A percentile compares a stretch with the other conserved stretches of the same genome.
Conservation (phyloP, 2,888 invertebrate species). For the Asteroscopus sphinx region DNA sequence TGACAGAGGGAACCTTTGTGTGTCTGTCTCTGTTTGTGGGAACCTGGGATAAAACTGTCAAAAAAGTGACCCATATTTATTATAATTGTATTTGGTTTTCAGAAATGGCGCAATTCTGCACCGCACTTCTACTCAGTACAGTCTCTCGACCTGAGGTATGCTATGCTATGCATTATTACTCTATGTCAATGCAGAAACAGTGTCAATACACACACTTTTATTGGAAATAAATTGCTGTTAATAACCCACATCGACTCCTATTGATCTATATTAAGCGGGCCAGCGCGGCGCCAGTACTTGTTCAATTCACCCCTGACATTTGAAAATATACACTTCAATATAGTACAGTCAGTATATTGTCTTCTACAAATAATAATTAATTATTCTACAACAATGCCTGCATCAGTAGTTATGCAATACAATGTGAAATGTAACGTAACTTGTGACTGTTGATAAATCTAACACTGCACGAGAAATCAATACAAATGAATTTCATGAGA, state of each 20-base stretch:
- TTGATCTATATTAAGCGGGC: constrained; percentile 81
- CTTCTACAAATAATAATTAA: constrained; percentile 15
- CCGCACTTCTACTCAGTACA: constrained; percentile 85
- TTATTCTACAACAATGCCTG: constrained; percentile 20
- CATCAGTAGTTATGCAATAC: constrained; percentile 45
- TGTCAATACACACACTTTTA: constrained; percentile 57
- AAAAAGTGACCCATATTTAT: constrained; percentile 2
- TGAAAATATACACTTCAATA: constrained; percentile 41
- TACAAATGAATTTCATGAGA: constrained; percentile 27
- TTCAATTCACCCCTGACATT: constrained; percentile 79
- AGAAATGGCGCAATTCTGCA: constrained; percentile 88
- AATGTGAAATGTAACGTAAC: constrained; percentile 22
- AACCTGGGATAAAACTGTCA: constrained; percentile 4
- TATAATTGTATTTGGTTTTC: constrained; percentile 65
- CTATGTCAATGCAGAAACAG: constrained; percentile 60
- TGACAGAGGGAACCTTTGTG: constrained; percentile 29
- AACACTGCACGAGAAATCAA: constrained; percentile 28
- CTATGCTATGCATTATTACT: constrained; percentile 62
- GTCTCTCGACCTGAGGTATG: constrained; percentile 84
- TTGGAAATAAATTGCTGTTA: constrained; percentile 79
- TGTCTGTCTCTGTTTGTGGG: constrained; percentile 40
- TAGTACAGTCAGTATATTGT: constrained; percentile 8
- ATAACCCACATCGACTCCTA: constrained; percentile 79
- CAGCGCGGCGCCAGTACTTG: constrained; percentile 76
- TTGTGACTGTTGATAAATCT: constrained; percentile 25